Evolutionary conservation across 2,888 invertebrate genomes (phyloP).

Genomic region (Agapostemon virescens): DNA sequence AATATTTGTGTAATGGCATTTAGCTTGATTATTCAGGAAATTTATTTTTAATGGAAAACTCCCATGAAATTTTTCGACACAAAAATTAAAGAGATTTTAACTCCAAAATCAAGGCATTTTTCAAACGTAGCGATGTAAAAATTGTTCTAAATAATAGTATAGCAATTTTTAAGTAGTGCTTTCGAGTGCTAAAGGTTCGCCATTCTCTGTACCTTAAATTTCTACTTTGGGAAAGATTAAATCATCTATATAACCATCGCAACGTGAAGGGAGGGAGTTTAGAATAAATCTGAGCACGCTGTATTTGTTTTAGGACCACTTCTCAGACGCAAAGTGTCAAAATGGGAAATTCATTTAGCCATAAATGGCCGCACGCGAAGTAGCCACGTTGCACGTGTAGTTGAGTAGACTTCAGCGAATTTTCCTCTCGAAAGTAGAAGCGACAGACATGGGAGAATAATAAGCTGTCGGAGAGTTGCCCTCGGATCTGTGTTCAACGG

Average conservation of each 20-base stretch:
- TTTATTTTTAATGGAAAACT: not conserved
- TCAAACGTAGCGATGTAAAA: too few species aligned
- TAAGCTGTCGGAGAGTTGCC: slow-evolving; percentile 5
- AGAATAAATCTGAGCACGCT: not conserved
- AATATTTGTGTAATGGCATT: not conserved
- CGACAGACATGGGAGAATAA: slow-evolving; percentile 43
- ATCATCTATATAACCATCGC: not conserved
- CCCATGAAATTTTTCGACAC: too few species aligned
- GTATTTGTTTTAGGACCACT: not conserved
- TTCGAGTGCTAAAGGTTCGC: too few species aligned
- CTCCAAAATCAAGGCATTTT: too few species aligned
- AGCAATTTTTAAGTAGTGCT: too few species aligned
- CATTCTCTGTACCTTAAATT: not conserved
- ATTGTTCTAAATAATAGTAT: too few species aligned
- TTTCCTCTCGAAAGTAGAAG: slow-evolving; percentile 43
- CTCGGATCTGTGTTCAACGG: slow-evolving; percentile 22
- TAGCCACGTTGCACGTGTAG: not conserved
- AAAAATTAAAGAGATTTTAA: too few species aligned
- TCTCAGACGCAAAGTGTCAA: not conserved
- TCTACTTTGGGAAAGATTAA: not conserved
- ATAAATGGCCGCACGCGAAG: not conserved
- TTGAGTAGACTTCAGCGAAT: not conserved
- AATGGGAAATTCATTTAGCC: not conserved
- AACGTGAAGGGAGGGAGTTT: not conserved
- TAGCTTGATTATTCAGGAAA: not conserved